These are phyloP conservation scores for Agapostemon virescens DNA, from an alignment of 2,888 invertebrate genomes.

Conservation along the genomic window DNA sequence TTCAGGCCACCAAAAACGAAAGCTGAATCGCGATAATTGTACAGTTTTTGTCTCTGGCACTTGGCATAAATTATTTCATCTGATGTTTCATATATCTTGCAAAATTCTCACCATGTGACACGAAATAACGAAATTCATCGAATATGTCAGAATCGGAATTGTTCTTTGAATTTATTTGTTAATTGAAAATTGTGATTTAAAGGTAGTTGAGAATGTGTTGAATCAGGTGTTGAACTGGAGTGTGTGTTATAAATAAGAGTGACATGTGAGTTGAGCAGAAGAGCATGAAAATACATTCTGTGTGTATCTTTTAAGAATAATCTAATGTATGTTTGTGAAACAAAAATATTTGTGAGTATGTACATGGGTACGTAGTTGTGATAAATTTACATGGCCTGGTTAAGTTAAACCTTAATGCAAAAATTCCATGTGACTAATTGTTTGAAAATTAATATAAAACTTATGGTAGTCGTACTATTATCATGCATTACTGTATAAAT, in stretches of 20 bases:
- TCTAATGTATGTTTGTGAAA: slow-evolving; percentile 41
- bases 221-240: slow-evolving; percentile 48
- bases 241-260: slow-evolving; percentile 41
- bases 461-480: slow-evolving; percentile 29
- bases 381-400: slow-evolving; percentile 56
- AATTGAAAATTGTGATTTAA: slow-evolving; percentile 50
- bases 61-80: slow-evolving; percentile 55
- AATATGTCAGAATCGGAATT: slow-evolving; percentile 26
- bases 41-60: slow-evolving; percentile 48
- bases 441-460: slow-evolving; percentile 23
- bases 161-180: slow-evolving; percentile 37
- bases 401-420: slow-evolving; percentile 40
- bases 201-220: slow-evolving; percentile 33
- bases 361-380: slow-evolving; percentile 53
- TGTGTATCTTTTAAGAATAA: slow-evolving; percentile 44
- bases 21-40: slow-evolving; percentile 91
- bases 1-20: slow-evolving; percentile 97
- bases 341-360: slow-evolving; percentile 40
- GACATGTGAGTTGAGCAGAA: slow-evolving; percentile 42
- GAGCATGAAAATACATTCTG: slow-evolving; percentile 44
- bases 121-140: slow-evolving; percentile 31
- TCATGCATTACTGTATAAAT: slow-evolving; percentile 37
- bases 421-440: slow-evolving; percentile 28
- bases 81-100: slow-evolving; percentile 51
- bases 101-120: slow-evolving; percentile 32